Base-by-base conservation (phyloP, 2,113 vertebrate genomes). In the Hymenochirus boettgeri region DNA sequence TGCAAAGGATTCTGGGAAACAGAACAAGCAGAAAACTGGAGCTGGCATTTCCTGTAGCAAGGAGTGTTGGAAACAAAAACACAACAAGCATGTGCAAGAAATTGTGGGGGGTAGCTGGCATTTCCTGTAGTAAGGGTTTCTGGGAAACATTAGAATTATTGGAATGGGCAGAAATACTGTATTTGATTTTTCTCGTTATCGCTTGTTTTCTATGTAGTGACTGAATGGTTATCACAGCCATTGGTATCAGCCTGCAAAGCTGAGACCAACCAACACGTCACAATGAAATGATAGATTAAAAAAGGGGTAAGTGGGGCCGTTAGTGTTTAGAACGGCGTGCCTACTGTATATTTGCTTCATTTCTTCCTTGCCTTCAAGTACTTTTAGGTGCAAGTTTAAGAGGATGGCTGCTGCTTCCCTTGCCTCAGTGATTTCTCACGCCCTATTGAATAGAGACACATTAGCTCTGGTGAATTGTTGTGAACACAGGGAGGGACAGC, bases 381-480 rank as follows among this genome's bases (percentile, higher is more conserved):
- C 27, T 56, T 62, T 71, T 56, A 53, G 23, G 59, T 45, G 37
- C 19, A 59, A 53, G 62, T 56, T 55, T 62, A 33, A 69, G 69
- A 65, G 53, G 45, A 69, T 7, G 47, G n/a, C 47, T 59, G 57
- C 35, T 39, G 24, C 29, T 62, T 60, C 58, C 67, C 71, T 71
- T 65, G 59, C 71, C 53, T 46, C 54, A 69, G 66, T 64, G 64
- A 74, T 74, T 77, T 74, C 75, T 74, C 72, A 72, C 56, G 65
- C 55, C 61, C 64, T 75, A 72, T 77, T 75, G 72, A 74, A 56
- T 61, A 61, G 65, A 70, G 72, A 72, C 62, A 58, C 61, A 57
- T 61, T 67, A 65, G 74, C 72, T 71, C 70, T 71, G 65, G 67
- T 72, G 69, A 73, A 64, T 65, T 76, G 72, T 71, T 73, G 72